phyloP scores from a whole-genome alignment of 1,140 invertebrate species.

The Cydia strobilella region DNA sequence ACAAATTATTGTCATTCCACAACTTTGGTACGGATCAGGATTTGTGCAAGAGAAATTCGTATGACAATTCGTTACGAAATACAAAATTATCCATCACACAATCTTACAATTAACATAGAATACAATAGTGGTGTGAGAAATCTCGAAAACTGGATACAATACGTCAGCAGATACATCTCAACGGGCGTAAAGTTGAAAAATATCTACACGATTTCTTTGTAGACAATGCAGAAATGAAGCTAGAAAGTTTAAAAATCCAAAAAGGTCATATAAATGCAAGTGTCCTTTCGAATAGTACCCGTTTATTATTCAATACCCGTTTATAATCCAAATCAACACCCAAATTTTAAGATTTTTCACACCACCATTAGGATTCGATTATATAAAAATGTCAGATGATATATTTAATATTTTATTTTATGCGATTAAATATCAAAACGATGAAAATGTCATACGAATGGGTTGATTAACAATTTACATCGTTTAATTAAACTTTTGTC shows the following conservation, averaged over 20 bases:
- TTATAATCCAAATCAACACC: background rate
- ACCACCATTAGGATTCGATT: background rate
- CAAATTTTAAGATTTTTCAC: background rate
- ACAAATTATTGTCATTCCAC: slow-evolving; percentile 70
- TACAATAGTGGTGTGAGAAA: background rate
- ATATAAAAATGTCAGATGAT: slow-evolving; percentile 4
- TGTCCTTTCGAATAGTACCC: background rate
- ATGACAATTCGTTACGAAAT: slow-evolving; percentile 13
- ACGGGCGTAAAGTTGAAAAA: too few relatives aligned
- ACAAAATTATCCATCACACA: background rate
- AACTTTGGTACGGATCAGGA: slow-evolving; percentile 52
- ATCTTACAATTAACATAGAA: background rate
- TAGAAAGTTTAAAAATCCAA: too few relatives aligned
- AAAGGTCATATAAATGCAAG: background rate
- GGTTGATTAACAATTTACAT: background rate
- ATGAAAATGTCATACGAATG: slow-evolving; percentile 15
- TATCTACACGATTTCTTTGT: too few relatives aligned
- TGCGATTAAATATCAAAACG: slow-evolving; percentile 23
- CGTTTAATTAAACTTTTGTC: slow-evolving; percentile 6
- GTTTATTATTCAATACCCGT: background rate
- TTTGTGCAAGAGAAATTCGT: slow-evolving; percentile 28
- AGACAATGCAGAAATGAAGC: too few relatives aligned
- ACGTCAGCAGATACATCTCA: too few relatives aligned
- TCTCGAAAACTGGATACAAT: background rate
- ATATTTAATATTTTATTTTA: background rate